phyloP scores from a whole-genome alignment of 2,888 invertebrate species.

The Tinea semifulvella region DNA sequence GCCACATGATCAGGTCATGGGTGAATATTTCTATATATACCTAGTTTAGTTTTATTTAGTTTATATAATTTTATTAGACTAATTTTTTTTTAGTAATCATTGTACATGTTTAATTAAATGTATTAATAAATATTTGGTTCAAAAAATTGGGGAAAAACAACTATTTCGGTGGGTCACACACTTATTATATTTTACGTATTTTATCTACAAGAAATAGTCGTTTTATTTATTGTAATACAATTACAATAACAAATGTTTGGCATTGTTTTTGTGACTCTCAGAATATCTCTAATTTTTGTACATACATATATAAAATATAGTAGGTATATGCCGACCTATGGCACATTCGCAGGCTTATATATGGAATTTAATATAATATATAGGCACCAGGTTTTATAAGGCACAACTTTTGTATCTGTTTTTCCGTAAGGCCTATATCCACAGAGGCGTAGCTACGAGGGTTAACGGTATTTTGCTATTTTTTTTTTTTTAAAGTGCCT shows the following conservation, averaged over 20 bases:
- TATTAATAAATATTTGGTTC: neutral
- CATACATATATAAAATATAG: slow-evolving; percentile 30
- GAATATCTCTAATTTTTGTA: slow-evolving; percentile 46
- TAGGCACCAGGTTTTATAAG: slow-evolving; percentile 48
- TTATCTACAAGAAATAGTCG: slow-evolving; percentile 41
- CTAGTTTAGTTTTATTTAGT: too few relatives aligned
- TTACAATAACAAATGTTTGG: slow-evolving; percentile 48
- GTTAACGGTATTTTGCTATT: too few relatives aligned
- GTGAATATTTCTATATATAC: too few relatives aligned
- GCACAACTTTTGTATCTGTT: slow-evolving; percentile 43
- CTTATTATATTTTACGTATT: slow-evolving; percentile 44
- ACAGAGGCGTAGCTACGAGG: too few relatives aligned
- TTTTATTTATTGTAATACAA: slow-evolving; percentile 31
- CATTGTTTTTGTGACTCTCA: slow-evolving; percentile 61
- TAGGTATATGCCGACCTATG: slow-evolving; percentile 34
- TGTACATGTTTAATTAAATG: too few relatives aligned
- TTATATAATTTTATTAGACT: too few relatives aligned
- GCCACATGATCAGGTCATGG: too few relatives aligned
- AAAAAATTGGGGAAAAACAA: slow-evolving; percentile 32
- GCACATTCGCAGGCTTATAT: slow-evolving; percentile 34
- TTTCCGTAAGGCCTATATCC: too few relatives aligned
- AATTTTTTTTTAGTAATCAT: too few relatives aligned
- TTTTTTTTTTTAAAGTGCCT: too few relatives aligned
- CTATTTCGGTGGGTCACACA: slow-evolving; percentile 49
- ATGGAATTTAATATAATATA: slow-evolving; percentile 14